Evolutionary conservation across 2,113 vertebrate species (phyloP), one percentile per base, ranked within the genome.

Genomic region (Acanthisitta chloris): DNA sequence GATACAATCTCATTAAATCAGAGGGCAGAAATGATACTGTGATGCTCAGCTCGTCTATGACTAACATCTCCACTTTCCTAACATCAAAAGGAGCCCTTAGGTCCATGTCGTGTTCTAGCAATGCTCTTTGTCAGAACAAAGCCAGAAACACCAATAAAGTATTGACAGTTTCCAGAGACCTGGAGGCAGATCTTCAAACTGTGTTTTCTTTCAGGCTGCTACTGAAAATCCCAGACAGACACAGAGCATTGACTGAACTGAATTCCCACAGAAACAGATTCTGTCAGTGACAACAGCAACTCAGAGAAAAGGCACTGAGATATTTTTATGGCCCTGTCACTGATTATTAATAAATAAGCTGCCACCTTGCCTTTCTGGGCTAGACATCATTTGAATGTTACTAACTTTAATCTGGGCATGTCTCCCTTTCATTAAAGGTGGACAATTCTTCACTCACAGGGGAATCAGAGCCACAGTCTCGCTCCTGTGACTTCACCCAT

Each of bases 361-460:
- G 29, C 20, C 1, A 1, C 67, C 45, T 74, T 64, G 4, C 14
- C 40, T 62, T 62, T 46, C 74, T 1, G 6, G 45, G 71, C 38
- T 42, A 26, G 48, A 33, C 16, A 2, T 38, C 48, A 8, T 69
- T 69, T 62, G 62, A 33, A 2, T 3, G 3, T 70, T 64, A 17
- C 70, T 70, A 55, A 94, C 73, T 38, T 74, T 95, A 95, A 95
- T 1, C 21, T 16, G 42, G 34, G 21, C 20, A 17, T 72, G 46
- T 97, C 83, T 97, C 74, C 24, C 0, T 92, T 97, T 87, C 81
- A 74, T 92, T 76, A 69, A 95, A 98, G 98, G 98, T 98, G 55
- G 98, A 98, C 92, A 98, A 98, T 84, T 98, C 98, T 9, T 98
- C 98, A 66, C 97, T 98, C 64, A 98, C 98, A 12, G 98, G 98